Base-by-base conservation (phyloP, 2,888 invertebrate species). In the Agelastica alni region DNA sequence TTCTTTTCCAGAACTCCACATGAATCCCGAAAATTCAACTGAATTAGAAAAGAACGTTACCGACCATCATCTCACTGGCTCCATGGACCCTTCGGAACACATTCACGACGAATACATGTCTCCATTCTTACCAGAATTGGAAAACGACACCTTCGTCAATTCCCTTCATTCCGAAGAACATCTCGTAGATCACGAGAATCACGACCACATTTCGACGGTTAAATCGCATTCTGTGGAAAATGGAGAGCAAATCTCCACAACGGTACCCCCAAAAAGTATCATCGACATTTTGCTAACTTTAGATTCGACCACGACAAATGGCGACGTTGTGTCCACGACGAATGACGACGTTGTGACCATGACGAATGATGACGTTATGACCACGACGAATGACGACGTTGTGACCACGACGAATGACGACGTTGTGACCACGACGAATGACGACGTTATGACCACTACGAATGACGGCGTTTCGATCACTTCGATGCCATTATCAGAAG, bases 61-160 rank as follows among this genome's bases (percentile, higher is more conserved):
- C 2, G 9, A 30, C 10, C 45, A 49, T 4, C 18, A 59, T 16
- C 31, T 36, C 9, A 31, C 30, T 2, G 62, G 62, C 37, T 56
- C 54, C 37, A 62, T 59, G 16, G 67, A 68, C n/a, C 53, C 45
- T 14, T 10, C 61, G 5, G 68, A 69, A 16, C 56, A 56, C 32
- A 16, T 43, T 41, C 37, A 77, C 76, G 64, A 62, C 66, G 80
- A 83, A 36, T 82, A 83, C 64, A 85, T 85, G 85, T 85, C 84
- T 56, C 86, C 86, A 3, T 86, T 86, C 67, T 74, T 87, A 63
- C 85, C 86, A 4, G 86, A 86, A 67, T 78, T 82, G 12, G 85
- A 85, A 70, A 85, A 85, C 66, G 83, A 82, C 62, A 80, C 79
- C 9, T 77, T 83, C 22, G 80, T 83, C 1, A 81, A 82, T 66